A percentile compares a stretch with the other conserved stretches of the same genome.
These are phyloP conservation scores for Hestina assimilis DNA, from an alignment of 1,140 invertebrate genomes.

Conservation along the genomic window DNA sequence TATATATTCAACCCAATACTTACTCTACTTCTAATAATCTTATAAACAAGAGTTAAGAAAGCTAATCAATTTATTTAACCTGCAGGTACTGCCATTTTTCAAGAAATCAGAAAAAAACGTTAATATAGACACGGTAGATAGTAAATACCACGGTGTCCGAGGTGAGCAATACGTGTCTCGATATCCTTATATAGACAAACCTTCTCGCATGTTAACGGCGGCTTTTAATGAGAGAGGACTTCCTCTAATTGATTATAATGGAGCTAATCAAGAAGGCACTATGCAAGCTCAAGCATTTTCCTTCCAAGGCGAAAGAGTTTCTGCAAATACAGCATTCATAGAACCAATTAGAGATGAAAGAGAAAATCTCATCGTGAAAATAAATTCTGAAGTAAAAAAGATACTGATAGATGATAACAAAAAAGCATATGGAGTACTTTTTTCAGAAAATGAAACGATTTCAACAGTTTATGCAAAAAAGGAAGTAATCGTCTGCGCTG, in stretches of 20 bases:
- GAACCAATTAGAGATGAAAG: slow-evolving; percentile 83
- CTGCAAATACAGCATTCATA: slow-evolving; percentile 86
- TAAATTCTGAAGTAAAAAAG: slow-evolving; percentile 83
- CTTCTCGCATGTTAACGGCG: slow-evolving; percentile 75
- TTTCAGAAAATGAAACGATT: background rate
- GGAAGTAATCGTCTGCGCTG: slow-evolving; percentile 2
- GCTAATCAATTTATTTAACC: too few species aligned
- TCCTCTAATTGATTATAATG: slow-evolving; percentile 77
- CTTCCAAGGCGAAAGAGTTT: slow-evolving; percentile 81
- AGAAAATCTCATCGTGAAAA: slow-evolving; percentile 84
- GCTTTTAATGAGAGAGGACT: slow-evolving; percentile 80
- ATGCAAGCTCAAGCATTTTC: slow-evolving; percentile 79
- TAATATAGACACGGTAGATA: slow-evolving; percentile 63
- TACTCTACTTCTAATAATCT: too few species aligned
- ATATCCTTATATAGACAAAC: slow-evolving; percentile 80
- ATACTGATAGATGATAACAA: slow-evolving; percentile 84
- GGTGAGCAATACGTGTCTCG: slow-evolving; percentile 81
- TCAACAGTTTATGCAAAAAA: slow-evolving; percentile 1
- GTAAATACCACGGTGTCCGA: slow-evolving; percentile 77
- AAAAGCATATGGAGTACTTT: slow-evolving; percentile 24
- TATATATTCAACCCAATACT: too few species aligned
- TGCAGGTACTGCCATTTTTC: slow-evolving; percentile 86
- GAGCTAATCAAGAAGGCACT: slow-evolving; percentile 76
- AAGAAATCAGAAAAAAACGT: slow-evolving; percentile 86
- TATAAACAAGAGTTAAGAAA: too few species aligned